A percentile compares a stretch with the other conserved stretches of the same genome.
Conservation (phyloP, 2,113 vertebrate genomes). For the Cryptotis parvus region DNA sequence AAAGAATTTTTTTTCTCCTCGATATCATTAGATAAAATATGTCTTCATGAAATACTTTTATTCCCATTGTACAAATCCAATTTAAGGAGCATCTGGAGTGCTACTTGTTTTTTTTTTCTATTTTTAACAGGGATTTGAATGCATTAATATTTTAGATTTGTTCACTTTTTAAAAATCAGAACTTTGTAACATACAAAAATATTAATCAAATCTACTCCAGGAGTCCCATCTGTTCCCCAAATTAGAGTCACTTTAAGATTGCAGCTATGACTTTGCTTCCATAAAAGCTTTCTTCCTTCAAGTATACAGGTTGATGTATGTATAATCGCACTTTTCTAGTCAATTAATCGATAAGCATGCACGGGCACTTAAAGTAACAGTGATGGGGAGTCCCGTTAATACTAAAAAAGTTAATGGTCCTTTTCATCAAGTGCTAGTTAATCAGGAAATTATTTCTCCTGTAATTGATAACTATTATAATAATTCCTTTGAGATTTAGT, state of each 20-base stretch:
- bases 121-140: constrained; percentile 32
- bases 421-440: constrained; percentile 69
- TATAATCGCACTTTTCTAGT: constrained; percentile 6
- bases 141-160: constrained; percentile 39
- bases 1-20: not conserved
- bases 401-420: constrained; percentile 69
- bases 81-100: not conserved
- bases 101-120: constrained; percentile 20
- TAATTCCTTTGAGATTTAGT: constrained; percentile 69
- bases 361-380: constrained; percentile 41
- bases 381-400: not conserved
- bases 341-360: constrained; percentile 55
- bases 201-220: constrained; percentile 71
- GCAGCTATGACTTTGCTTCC: constrained; percentile 44
- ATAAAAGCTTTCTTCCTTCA: constrained; percentile 14
- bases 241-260: constrained; percentile 43
- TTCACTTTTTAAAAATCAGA: constrained; percentile 55
- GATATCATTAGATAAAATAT: not conserved
- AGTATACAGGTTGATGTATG: constrained; percentile 35
- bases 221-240: constrained; percentile 73
- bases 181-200: constrained; percentile 72
- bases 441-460: constrained; percentile 69
- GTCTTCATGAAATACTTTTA: not conserved
- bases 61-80: constrained; percentile 12
- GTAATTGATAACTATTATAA: constrained; percentile 68